Conservation (phyloP, 2,113 vertebrate genomes). For the Ctenomys sociabilis region DNA sequence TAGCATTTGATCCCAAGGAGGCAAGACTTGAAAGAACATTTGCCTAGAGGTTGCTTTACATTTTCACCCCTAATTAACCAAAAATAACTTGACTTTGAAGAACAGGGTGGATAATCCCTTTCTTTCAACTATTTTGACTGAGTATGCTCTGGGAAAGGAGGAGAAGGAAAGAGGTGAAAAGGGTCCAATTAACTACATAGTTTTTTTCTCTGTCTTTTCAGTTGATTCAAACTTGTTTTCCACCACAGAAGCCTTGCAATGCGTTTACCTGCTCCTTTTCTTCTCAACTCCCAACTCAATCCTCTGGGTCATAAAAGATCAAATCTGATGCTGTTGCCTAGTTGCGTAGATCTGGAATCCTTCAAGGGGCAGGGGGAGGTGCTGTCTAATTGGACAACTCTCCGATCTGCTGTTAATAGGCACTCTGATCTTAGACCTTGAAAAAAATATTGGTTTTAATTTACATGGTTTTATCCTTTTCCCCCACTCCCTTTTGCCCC, state of each 20-base stretch:
- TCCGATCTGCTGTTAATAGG: conserved; percentile 89
- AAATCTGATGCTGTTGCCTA: conserved; percentile 80
- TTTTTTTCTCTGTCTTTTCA: conserved; percentile 65
- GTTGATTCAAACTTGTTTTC: conserved; percentile 73
- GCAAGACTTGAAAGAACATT: neutral
- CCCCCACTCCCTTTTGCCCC: conserved; percentile 80
- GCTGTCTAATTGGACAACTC: conserved; percentile 89
- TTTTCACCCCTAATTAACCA: conserved; percentile 7
- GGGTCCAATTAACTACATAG: conserved; percentile 45
- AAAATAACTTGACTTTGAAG: conserved; percentile 74
- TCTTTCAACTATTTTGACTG: neutral
- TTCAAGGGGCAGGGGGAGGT: conserved; percentile 66
- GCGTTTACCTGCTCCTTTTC: conserved; percentile 50
- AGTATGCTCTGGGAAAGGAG: conserved; percentile 14
- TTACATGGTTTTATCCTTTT: conserved; percentile 63
- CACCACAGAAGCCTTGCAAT: conserved; percentile 73
- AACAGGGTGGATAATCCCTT: conserved; percentile 50
- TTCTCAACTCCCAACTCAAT: neutral
- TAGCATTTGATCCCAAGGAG: conserved; percentile 31
- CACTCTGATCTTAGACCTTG: conserved; percentile 72
- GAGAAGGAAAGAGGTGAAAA: conserved; percentile 20
- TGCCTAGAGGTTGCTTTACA: conserved; percentile 52
- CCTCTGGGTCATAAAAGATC: conserved; percentile 79
- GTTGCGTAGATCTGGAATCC: conserved; percentile 77
- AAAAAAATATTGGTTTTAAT: conserved; percentile 76